These are phyloP conservation scores for Alloscopus bannaensis DNA, from an alignment of 2,888 invertebrate species.

Conservation along the genomic window DNA sequence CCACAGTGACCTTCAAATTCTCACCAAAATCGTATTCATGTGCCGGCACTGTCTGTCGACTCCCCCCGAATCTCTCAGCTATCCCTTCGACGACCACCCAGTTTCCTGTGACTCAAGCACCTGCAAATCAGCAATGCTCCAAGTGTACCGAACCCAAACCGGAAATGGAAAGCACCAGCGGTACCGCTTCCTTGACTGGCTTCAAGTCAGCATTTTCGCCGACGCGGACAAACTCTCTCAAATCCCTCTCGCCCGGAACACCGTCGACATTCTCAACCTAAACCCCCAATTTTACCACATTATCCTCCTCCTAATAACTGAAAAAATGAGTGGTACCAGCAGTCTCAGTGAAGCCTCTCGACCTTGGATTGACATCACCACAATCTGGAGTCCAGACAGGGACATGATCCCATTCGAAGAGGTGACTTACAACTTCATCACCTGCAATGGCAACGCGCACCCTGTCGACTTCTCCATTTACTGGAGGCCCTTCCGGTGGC, in stretches of 20 bases:
- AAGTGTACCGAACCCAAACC: neutral
- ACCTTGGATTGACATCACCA: too few species aligned
- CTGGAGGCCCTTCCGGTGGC: too few species aligned
- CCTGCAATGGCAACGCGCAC: too few species aligned
- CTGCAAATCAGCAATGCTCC: neutral
- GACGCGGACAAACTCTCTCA: neutral
- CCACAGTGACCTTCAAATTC: neutral
- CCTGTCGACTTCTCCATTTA: too few species aligned
- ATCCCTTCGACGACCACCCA: neutral
- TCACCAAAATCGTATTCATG: neutral
- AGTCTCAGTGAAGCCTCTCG: too few species aligned
- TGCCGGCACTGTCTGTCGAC: neutral
- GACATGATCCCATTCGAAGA: too few species aligned
- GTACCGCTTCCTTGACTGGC: neutral
- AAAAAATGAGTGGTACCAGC: too few species aligned
- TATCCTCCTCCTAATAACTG: neutral
- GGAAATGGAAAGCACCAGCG: neutral
- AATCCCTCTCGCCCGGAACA: neutral
- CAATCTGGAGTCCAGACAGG: too few species aligned
- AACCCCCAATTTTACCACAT: neutral
- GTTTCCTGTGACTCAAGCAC: neutral
- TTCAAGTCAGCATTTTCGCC: neutral
- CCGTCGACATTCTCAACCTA: neutral
- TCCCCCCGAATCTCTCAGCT: neutral
- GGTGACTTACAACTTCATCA: too few species aligned